These are phyloP conservation scores for Trachythela sp. DNA, from an alignment of 64 coral and sea anemone species.

Conservation along the genomic window DNA sequence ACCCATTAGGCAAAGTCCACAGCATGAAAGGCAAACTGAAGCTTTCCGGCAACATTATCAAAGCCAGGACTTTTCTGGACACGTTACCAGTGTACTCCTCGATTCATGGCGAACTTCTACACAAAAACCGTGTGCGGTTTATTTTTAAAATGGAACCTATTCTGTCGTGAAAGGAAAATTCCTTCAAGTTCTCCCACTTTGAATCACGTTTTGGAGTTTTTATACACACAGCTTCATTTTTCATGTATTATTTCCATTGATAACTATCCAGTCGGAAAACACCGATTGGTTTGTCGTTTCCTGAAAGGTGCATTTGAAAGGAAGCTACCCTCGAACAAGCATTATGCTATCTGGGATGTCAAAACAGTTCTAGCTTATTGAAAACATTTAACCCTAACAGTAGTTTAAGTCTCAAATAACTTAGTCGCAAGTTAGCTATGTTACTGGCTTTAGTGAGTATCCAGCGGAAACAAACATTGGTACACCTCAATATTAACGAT, in stretches of 20 bases:
- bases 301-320: slow-evolving; percentile 32
- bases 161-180: slow-evolving; percentile 49
- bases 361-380: background rate
- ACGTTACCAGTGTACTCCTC: too few species aligned
- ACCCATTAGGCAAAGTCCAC: slow-evolving; percentile 43
- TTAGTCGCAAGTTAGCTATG: slow-evolving; percentile 20
- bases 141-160: slow-evolving; percentile 37
- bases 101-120: slow-evolving; percentile 59
- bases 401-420: slow-evolving; percentile 23
- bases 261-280: too few species aligned
- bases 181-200: too few species aligned
- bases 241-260: too few species aligned
- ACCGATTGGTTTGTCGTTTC: too few species aligned
- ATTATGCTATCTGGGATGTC: slow-evolving; percentile 32
- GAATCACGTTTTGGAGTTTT: too few species aligned
- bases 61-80: slow-evolving; percentile 50
- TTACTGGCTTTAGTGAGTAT: slow-evolving; percentile 22
- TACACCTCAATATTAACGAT: slow-evolving; percentile 44
- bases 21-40: slow-evolving; percentile 61
- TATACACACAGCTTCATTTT: too few species aligned
- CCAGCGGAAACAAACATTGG: slow-evolving; percentile 35
- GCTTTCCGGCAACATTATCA: slow-evolving; percentile 57
- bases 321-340: slow-evolving; percentile 18
- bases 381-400: background rate
- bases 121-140: slow-evolving; percentile 44